Conservation (phyloP, 2,113 vertebrate genomes). For the Nycticryphes semicollaris region DNA sequence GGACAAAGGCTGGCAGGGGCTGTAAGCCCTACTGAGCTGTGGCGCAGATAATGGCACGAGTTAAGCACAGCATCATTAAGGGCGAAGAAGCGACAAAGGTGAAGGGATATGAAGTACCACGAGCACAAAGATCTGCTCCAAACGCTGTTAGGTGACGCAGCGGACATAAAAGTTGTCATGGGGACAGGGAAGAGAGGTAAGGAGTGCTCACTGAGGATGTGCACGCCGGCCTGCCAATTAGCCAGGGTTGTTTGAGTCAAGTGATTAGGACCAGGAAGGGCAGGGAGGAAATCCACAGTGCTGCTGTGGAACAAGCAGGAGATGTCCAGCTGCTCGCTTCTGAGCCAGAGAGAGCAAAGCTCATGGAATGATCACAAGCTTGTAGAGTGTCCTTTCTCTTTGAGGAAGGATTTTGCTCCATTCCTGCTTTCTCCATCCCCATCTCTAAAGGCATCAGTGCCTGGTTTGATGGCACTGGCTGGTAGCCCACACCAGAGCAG, state of each 20-base stretch:
- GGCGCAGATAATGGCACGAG: not conserved
- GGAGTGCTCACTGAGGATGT: not conserved
- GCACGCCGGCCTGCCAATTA: conserved; percentile 10
- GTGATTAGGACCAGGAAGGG: not conserved
- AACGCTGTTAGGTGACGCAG: not conserved
- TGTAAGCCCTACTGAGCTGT: not conserved
- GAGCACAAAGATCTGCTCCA: not conserved
- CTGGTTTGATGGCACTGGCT: not conserved
- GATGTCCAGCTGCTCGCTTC: not conserved
- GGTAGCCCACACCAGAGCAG: not conserved
- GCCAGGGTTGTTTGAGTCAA: not conserved
- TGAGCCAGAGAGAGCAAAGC: not conserved
- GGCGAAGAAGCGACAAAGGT: not conserved
- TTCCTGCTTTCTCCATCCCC: fast-evolving
- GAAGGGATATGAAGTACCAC: not conserved
- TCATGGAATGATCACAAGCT: not conserved
- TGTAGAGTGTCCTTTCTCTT: not conserved
- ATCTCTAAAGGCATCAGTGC: fast-evolving
- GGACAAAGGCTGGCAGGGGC: not conserved
- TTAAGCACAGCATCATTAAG: not conserved
- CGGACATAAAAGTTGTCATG: conserved; percentile 50
- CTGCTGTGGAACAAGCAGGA: fast-evolving
- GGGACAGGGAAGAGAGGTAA: conserved; percentile 12
- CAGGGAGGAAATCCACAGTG: not conserved
- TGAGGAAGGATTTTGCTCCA: fast-evolving